Conservation (phyloP, 2,113 vertebrate species). For the Heteronetta atricapilla region DNA sequence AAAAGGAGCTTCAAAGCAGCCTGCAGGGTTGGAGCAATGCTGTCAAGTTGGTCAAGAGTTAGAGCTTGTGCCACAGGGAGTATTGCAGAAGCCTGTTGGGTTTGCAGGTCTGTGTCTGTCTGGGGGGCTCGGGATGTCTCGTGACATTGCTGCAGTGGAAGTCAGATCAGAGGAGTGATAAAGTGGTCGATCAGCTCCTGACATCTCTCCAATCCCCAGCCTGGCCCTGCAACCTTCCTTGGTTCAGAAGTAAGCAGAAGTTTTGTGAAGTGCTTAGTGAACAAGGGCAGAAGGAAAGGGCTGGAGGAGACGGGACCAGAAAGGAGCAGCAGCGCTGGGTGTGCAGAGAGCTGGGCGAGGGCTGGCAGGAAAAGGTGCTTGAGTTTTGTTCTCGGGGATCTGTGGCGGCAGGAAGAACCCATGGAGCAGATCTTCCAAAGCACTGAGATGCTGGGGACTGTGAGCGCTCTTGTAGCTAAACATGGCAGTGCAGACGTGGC, state of each 20-base stretch:
- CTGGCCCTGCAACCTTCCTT: not conserved
- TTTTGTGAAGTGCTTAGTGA: not conserved
- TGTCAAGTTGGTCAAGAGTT: conserved; percentile 19
- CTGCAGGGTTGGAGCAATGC: not conserved
- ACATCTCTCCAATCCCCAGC: not conserved
- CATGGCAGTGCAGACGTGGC: fast-evolving
- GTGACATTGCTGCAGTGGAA: not conserved
- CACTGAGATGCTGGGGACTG: not conserved
- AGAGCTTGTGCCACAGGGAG: not conserved
- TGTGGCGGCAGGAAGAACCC: not conserved
- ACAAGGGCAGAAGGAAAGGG: not conserved
- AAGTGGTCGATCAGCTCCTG: not conserved
- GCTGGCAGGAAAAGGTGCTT: not conserved
- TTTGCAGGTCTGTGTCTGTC: not conserved
- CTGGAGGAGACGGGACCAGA: not conserved
- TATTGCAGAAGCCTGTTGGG: not conserved
- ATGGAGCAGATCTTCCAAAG: not conserved
- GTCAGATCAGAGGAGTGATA: not conserved
- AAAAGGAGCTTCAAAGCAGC: not conserved
- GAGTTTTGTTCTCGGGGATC: not conserved
- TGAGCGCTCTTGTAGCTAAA: not conserved
- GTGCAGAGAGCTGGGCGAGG: not conserved
- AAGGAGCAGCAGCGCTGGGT: not conserved
- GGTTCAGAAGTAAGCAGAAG: not conserved
- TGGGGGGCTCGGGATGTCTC: not conserved